Evolutionary conservation across 2,113 vertebrate genomes (phyloP), one percentile per base, ranked within the genome.

Genomic region (Chiloscyllium plagiosum): DNA sequence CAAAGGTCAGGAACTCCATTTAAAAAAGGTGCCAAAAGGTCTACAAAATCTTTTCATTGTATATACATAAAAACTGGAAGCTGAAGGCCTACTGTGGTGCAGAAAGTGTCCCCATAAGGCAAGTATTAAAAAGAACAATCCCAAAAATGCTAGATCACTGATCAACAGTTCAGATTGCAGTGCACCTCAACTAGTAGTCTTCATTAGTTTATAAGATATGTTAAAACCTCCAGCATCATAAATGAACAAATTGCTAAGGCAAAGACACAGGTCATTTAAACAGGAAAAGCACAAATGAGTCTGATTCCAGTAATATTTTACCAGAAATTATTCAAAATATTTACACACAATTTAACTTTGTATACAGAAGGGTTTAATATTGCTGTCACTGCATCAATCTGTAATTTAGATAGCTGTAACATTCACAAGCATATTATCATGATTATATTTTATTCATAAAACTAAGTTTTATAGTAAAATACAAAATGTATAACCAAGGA

Each of bases 401-500:
- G 94, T 72, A 72, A 76, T 29, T 76, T 52, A 37, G 89, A 66
- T 93, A 66, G 66, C 61, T 93, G n/a, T 72, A 50, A 70, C 47
- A 52, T 50, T 95, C 29, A 52, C 69, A 95, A 17, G 42, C 52
- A 95, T 52, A 95, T 29, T 50, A 72, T 24, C 69, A 52, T 33
- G 69, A 95, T 95, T 72, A 95, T 95, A 76, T 95, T 76, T 76
- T 50, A 95, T 52, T 52, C 69, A 95, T 95, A 95, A 95, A 70
- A 95, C 94, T 95, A 72, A 72, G 69, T 68, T 70, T 86, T 61
- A 72, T 95, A 52, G 69, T 72, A 70, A 95, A 50, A 52, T 95
- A 33, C 47, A 95, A 95, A 95, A 13, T 95, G 94, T 52, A 52
- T 52, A 72, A 72, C 69, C 47, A 52, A 29, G 50, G 86, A 50